Evolutionary conservation across 1,140 invertebrate species (phyloP).

Genomic region (Brachionus sp.): DNA sequence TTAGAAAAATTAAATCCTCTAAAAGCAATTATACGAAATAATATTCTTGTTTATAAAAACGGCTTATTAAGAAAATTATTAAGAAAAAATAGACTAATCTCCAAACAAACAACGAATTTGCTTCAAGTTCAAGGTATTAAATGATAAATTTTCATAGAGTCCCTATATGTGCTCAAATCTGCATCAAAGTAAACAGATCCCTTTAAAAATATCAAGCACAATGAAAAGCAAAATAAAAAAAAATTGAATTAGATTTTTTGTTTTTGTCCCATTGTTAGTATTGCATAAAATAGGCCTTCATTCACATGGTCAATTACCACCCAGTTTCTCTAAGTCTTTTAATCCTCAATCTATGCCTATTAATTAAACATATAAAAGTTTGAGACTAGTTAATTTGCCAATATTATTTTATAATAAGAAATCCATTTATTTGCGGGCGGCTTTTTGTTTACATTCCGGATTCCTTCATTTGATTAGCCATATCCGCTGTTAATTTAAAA

Average conservation of each 20-base stretch:
- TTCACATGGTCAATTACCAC: slow-evolving; percentile 5
- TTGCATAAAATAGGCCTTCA: background rate
- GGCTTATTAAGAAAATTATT: background rate
- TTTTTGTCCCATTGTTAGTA: background rate
- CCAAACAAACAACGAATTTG: slow-evolving; percentile 8
- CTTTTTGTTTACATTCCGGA: background rate
- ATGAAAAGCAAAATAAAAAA: background rate
- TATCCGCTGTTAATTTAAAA: background rate
- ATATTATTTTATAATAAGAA: slow-evolving; percentile 1
- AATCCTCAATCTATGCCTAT: background rate
- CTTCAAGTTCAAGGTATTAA: slow-evolving; percentile 42
- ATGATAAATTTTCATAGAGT: background rate
- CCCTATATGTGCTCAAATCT: background rate
- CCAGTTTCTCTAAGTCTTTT: background rate
- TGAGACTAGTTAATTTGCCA: background rate
- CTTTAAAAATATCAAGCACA: background rate
- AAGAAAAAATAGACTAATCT: background rate
- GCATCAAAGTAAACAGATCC: background rate
- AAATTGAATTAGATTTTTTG: background rate
- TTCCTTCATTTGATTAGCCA: background rate
- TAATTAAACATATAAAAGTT: slow-evolving; percentile 12
- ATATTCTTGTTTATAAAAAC: background rate
- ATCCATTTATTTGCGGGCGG: background rate
- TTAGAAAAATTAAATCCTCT: slow-evolving; percentile 36
- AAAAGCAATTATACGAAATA: slow-evolving; percentile 11